Evolutionary conservation across 2,113 vertebrate genomes (phyloP).

Genomic region (Leptocoma aspasia): DNA sequence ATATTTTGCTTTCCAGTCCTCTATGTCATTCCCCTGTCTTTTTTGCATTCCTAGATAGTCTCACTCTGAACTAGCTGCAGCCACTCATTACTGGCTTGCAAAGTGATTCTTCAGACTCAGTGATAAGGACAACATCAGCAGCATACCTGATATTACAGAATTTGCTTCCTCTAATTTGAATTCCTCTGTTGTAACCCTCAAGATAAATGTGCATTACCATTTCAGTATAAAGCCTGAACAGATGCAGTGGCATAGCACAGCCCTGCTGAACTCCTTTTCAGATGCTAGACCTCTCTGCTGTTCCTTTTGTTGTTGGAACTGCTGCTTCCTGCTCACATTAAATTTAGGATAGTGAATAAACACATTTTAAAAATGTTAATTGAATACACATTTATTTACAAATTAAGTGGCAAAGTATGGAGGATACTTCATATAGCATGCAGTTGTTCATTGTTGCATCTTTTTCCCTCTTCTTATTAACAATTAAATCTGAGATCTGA

Average conservation of each 20-base stretch:
- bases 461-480: background rate
- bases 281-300: background rate
- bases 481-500: background rate
- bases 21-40: background rate
- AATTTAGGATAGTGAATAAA: background rate
- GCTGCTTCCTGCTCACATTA: background rate
- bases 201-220: background rate
- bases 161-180: slow-evolving; percentile 15
- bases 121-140: slow-evolving; percentile 26
- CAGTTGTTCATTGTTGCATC: background rate
- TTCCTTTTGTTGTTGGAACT: background rate
- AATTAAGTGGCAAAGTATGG: background rate
- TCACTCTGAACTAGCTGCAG: background rate
- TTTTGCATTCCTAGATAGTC: background rate
- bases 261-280: slow-evolving; percentile 1
- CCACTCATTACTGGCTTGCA: background rate
- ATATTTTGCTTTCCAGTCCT: background rate
- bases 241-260: background rate
- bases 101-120: background rate
- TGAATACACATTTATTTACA: background rate
- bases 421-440: background rate
- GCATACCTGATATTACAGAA: slow-evolving; percentile 12
- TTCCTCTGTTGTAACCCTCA: background rate
- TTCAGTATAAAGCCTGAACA: slow-evolving; percentile 48
- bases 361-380: background rate